Evolutionary conservation across 2,888 invertebrate species (phyloP), one percentile per base, ranked within the genome.

Genomic region (Gnatocerus cornutus): DNA sequence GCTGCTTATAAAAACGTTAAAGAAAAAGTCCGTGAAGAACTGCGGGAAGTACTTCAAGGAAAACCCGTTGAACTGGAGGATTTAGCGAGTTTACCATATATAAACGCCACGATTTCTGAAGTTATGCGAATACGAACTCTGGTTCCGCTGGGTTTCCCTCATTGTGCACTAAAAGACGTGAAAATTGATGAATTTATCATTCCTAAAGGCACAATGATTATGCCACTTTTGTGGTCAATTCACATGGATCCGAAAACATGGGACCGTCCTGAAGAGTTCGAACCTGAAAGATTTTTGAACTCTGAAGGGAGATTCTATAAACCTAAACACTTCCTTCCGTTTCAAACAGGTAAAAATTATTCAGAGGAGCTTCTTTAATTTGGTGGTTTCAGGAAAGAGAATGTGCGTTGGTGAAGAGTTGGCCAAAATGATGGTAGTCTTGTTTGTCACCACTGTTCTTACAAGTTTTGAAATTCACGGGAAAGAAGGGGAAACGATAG

Each of bases 371-470:
- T 7, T 7, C 1, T 13, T 43, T 43, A 7, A 43, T n/a, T 43
- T 10, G 1, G 5, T n/a, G n/a, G 1, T 46, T 46, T 21, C 16
- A 21, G 46, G 46, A 4, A 21, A 46, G 9, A 16, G 46, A n/a
- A 16, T 46, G 41, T 41, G 41, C 10, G 12, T 41, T 14, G 46
- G 46, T n/a, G 21, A 16, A 1, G 46, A 46, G 9, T 6, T 46
- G 21, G 46, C 21, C 3, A 46, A 46, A 16, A 21, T 46, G 21
- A 12, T 1, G 13, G 10, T 12, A 6, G 14, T 46, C 9, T 16
- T 46, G 14, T 46, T 46, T 21, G 7, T 14, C 9, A 5, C 46
- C 9, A 46, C 16, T 7, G 16, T 46, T 9, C 7, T 46, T 7
- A 6, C 12, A 9, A 14, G 13, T 7, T 46, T 46, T 46, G 6